Conservation (phyloP, 2,797 vertebrate genomes). For the Holocentrus rufus region DNA sequence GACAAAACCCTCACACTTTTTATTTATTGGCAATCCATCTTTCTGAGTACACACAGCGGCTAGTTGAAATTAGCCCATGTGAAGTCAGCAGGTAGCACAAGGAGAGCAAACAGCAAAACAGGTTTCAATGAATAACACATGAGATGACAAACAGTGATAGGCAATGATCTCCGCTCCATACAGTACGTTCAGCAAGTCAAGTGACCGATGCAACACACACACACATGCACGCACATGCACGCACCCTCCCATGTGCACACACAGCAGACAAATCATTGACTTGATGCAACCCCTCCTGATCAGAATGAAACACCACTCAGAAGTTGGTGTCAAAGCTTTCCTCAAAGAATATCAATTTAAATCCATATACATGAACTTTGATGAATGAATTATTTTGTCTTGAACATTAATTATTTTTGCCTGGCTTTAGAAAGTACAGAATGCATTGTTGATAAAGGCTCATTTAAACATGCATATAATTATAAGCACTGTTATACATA, state of each 20-base stretch:
- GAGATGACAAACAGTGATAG: slow-evolving; percentile 71
- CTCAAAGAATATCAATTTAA: slow-evolving; percentile 52
- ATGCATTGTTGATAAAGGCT: slow-evolving; percentile 66
- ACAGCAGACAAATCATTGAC: slow-evolving; percentile 35
- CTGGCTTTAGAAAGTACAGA: slow-evolving; percentile 45
- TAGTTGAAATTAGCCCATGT: slow-evolving; percentile 68
- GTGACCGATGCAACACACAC: slow-evolving; percentile 28
- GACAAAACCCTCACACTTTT: slow-evolving; percentile 62
- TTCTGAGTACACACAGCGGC: slow-evolving; percentile 46
- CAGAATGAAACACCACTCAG: slow-evolving; percentile 48
- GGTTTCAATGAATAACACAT: slow-evolving; percentile 79
- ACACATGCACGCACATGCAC: slow-evolving; percentile 22
- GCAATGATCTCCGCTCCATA: slow-evolving; percentile 52
- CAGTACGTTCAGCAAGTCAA: slow-evolving; percentile 5
- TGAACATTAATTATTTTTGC: slow-evolving; percentile 35
- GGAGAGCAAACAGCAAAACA: slow-evolving; percentile 76
- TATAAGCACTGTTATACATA: slow-evolving; percentile 60
- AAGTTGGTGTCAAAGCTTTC: slow-evolving; percentile 7
- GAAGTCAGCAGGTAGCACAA: slow-evolving; percentile 76
- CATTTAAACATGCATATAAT: slow-evolving; percentile 64
- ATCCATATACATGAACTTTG: slow-evolving; percentile 17
- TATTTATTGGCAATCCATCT: slow-evolving; percentile 67
- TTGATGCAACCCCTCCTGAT: slow-evolving; percentile 46
- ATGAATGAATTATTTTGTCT: slow-evolving; percentile 13
- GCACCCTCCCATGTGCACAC: slow-evolving; percentile 20